Evolutionary conservation across 2,797 vertebrate genomes (phyloP).

Genomic region (Pangasius djambal): DNA sequence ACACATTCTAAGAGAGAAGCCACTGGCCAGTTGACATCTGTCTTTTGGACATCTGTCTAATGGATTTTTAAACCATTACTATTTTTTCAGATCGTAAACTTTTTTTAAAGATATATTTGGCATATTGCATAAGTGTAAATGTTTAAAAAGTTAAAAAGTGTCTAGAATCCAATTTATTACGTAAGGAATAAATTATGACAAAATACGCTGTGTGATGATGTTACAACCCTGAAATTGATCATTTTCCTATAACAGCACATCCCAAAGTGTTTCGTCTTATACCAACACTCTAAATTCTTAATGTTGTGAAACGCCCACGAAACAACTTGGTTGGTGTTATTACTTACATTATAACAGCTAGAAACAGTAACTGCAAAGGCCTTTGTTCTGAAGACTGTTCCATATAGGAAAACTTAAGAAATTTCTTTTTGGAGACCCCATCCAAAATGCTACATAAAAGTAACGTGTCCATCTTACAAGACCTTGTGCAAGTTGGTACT

Average conservation of each 20-base stretch:
- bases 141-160: neutral
- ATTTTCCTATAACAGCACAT: neutral
- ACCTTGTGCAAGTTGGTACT: neutral
- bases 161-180: neutral
- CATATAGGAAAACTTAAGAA: neutral
- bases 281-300: neutral
- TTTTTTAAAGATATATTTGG: neutral
- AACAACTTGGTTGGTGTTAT: neutral
- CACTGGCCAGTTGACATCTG: neutral
- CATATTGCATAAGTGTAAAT: neutral
- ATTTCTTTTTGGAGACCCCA: neutral
- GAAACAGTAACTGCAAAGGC: neutral
- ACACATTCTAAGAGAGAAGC: neutral
- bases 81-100: neutral
- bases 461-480: neutral
- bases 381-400: neutral
- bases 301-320: neutral
- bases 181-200: neutral
- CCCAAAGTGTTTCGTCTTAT: neutral
- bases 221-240: neutral
- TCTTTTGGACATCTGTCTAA: neutral
- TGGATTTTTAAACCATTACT: neutral
- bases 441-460: neutral
- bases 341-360: neutral
- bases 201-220: neutral